Evolutionary conservation across 2,888 invertebrate species (phyloP), one percentile per base, ranked within the genome.

Genomic region (Melieria picta): DNA sequence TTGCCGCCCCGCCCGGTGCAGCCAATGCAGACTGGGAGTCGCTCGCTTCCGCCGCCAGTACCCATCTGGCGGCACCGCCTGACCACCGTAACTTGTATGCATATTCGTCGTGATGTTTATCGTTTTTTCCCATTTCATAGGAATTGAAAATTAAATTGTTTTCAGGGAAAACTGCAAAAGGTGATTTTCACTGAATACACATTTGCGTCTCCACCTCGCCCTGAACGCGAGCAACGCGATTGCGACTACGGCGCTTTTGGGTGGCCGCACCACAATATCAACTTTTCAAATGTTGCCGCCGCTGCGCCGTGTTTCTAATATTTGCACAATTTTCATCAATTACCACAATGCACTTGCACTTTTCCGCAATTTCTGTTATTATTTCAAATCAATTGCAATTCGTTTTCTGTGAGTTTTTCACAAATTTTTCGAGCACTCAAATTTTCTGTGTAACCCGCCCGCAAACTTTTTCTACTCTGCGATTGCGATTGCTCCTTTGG

Each of bases 401-500:
- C 42, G 63, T 56, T 73, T 69, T 60, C 50, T 43, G 70, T 46
- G 67, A 73, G 58, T 61, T 62, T 60, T 69, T 60, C 56, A 63
- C 71, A 65, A 71, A 63, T 69, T 69, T 42, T 61, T 68, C 52
- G 71, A 66, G 60, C 74, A 69, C 71, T 62, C 65, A 42, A 46
- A n/a, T 63, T 72, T 72, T 74, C 77, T 76, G 75, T 62, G 61
- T 74, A 74, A 76, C 71, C 75, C 75, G 75, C 77, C 76, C 76
- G 77, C 70, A 72, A 77, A 75, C 67, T 72, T 77, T 77, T 70
- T 73, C 69, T 70, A 65, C 60, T 73, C 58, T 60, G 56, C 62
- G 58, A 52, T 50, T 60, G 13, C 50, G 56, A 48, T 55, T 62
- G 47, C 69, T 62, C 62, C 55, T 62, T 55, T 55, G 61, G 46